Conservation (phyloP, 2,113 vertebrate genomes). For the Sphaerodactylus townsendi region DNA sequence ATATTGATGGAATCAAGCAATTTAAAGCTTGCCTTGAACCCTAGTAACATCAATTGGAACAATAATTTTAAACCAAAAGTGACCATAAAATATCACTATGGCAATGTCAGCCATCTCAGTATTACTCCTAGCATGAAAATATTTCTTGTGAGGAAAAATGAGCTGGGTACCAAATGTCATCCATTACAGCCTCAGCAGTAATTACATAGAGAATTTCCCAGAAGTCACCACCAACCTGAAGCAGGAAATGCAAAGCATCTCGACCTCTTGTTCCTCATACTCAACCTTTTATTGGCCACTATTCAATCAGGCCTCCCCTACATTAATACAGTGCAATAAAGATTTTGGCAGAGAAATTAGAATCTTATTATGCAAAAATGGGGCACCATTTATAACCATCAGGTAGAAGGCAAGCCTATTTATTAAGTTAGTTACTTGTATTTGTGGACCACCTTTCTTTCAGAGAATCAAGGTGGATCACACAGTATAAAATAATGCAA, state of each 20-base stretch:
- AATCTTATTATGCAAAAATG: no score
- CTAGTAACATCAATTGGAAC: background rate
- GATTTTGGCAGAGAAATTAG: no score
- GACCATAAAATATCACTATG: background rate
- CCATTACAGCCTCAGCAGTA: background rate
- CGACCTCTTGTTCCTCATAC: no score
- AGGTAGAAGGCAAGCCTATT: no score
- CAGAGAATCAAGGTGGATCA: no score
- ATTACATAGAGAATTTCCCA: background rate
- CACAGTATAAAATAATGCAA: no score
- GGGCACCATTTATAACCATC: no score
- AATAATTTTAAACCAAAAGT: background rate
- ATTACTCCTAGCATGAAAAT: background rate
- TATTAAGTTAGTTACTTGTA: no score
- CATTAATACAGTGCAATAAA: background rate
- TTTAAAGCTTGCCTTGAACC: background rate
- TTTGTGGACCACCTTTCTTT: no score
- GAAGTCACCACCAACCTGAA: background rate
- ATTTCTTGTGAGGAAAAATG: background rate
- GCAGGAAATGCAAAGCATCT: background rate
- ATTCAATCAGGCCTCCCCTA: background rate
- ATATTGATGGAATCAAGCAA: background rate
- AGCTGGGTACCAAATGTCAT: no score
- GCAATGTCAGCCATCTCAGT: no score
- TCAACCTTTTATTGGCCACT: no score